Base-by-base conservation (phyloP, 2,888 invertebrate species). In the Odontocerum albicorne region DNA sequence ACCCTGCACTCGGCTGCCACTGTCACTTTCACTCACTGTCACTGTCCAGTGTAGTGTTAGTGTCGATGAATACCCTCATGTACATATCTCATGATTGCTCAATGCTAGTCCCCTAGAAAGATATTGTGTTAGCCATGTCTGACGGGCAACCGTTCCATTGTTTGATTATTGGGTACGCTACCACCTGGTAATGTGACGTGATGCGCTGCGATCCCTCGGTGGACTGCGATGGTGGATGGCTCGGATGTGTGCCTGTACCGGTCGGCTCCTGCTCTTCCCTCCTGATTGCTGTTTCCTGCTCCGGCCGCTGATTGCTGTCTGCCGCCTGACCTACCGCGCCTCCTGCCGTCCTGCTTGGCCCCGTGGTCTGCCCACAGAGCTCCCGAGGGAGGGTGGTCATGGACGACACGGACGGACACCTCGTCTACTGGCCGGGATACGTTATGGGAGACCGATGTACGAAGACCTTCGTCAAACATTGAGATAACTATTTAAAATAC, bases 371-470 rank as follows among this genome's bases (percentile, higher is more conserved):
- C 57, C 69, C 75, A 81, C 86, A 90, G 89, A 88, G 86, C 82
- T 88, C 89, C 77, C 84, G 87, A 74, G 87, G 88, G 74, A 92
- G 94, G 78, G 90, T 92, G 79, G 90, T 97, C 81, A 93, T 95
- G 87, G 96, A 99, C 85, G 98, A 99, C 85, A 92, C 92, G 83
- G 98, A 99, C 81, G 99, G 99, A 81, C 98, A 99, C 83, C 94
- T 99, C 83, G 90, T 99, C 81, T 99, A 98, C 90, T 91, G 91
- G 84, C 88, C 88, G 82, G 98, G 97, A 83, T 97, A 98, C 86
- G 86, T 94, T 83, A 92, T 99, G 81, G 93, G 94, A 88, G 92
- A 93, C 86, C 89, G 96, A 95, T 98, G 97, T 92, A 92, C 92
- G 92, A 40, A 47, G 47, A 47, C n/a, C 52, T 36, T 42, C 52